phyloP scores from a whole-genome alignment of 2,888 invertebrate genomes.

The Agrochola lychnidis region DNA sequence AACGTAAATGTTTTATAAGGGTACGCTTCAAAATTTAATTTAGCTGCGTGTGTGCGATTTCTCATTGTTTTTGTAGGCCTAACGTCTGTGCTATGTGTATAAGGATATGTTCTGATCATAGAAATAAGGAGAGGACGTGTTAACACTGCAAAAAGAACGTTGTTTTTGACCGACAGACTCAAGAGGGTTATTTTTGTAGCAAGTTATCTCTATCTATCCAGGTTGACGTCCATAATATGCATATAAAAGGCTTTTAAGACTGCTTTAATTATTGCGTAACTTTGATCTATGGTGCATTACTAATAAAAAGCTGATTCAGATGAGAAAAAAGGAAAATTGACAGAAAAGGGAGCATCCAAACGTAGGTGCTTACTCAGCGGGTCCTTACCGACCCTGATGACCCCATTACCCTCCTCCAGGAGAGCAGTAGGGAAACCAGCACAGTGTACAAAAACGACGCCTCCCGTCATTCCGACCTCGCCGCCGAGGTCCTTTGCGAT shows the following conservation, averaged over 20 bases:
- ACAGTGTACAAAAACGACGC: too few relatives aligned
- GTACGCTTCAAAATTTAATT: constrained; percentile 83
- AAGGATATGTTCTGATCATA: constrained; percentile 40
- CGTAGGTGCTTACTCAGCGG: background rate
- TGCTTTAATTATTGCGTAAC: background rate
- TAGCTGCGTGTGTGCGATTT: constrained; percentile 74
- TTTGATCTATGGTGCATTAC: background rate
- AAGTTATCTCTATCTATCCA: background rate
- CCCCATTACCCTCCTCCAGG: too few relatives aligned
- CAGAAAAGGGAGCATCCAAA: background rate
- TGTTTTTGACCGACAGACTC: background rate
- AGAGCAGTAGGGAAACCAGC: too few relatives aligned
- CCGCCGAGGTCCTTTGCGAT: too few relatives aligned
- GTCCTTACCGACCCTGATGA: too few relatives aligned
- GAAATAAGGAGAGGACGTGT: background rate
- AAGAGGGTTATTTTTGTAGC: background rate
- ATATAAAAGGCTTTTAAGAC: background rate
- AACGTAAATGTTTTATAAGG: constrained; percentile 81
- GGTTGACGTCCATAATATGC: background rate
- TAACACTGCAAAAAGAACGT: background rate
- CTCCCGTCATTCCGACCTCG: too few relatives aligned
- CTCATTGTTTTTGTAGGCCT: constrained; percentile 78
- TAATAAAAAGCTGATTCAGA: background rate
- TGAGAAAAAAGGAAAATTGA: background rate
- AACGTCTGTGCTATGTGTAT: constrained; percentile 62